Percentiles rank a stretch among this genome's conserved stretches.
These are phyloP conservation scores for Spheniscus humboldti DNA, from an alignment of 2,797 vertebrate genomes.

Conservation along the genomic window DNA sequence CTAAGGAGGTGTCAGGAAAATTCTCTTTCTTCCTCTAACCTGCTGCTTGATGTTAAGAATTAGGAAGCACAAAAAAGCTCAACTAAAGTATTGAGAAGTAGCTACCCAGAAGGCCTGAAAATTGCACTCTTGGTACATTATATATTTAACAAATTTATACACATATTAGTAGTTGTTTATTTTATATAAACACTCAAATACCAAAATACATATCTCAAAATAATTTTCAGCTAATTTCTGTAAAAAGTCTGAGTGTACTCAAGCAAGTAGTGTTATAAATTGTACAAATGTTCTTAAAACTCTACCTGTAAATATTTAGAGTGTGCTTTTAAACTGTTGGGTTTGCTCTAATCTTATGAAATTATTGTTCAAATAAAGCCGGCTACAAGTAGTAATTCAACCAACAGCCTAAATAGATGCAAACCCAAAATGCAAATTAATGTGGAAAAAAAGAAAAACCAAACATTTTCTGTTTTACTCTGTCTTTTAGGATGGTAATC, in stretches of 20 bases:
- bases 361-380: neutral
- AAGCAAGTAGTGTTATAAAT: neutral
- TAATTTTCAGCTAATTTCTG: neutral
- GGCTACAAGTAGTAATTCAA: neutral
- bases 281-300: neutral
- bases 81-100: neutral
- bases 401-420: neutral
- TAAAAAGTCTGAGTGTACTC: neutral
- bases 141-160: neutral
- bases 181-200: neutral
- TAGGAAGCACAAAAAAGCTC: neutral
- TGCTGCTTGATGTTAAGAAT: neutral
- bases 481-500: neutral
- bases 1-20: neutral
- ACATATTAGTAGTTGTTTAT: neutral
- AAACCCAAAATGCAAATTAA: neutral
- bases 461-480: neutral
- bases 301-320: neutral
- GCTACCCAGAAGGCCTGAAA: neutral
- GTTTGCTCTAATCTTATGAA: neutral
- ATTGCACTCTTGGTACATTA: neutral
- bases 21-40: neutral
- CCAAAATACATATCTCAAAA: neutral
- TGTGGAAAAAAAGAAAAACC: accelerated
- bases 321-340: neutral